Percentiles rank a stretch among this genome's conserved stretches.
phyloP scores from a whole-genome alignment of 2,113 vertebrate genomes.

The Rhinichthys klamathensis region DNA sequence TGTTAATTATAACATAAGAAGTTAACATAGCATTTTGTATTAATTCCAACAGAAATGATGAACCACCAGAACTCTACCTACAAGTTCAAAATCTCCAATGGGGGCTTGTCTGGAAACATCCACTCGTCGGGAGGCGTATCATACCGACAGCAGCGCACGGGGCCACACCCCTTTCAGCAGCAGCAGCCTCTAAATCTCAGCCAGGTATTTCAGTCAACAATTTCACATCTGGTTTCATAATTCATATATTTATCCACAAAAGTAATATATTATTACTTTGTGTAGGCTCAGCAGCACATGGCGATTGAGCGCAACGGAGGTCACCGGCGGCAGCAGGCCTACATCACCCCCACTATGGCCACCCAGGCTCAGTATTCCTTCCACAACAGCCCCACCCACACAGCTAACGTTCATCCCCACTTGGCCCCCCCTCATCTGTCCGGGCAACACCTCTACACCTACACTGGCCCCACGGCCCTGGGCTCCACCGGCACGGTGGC shows the following conservation, averaged over 20 bases:
- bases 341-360: conserved; percentile 93
- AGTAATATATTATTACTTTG: not conserved
- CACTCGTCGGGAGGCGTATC: conserved; percentile 84
- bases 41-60: conserved; percentile 74
- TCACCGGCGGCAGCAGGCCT: conserved; percentile 95
- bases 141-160: conserved; percentile 91
- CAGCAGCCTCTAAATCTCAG: conserved; percentile 99
- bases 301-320: conserved; percentile 83
- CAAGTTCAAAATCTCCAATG: conserved; percentile 93
- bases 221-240: not conserved
- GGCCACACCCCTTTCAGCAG: conserved; percentile 92
- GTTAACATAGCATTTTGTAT: not conserved
- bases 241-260: not conserved
- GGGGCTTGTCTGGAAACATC: conserved; percentile 84
- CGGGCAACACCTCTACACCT: conserved; percentile 94
- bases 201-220: conserved; percentile 80
- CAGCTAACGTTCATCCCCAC: conserved; percentile 88
- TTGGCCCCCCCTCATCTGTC: conserved; percentile 91
- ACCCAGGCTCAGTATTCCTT: conserved; percentile 94
- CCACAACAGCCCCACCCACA: conserved; percentile 91
- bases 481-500: conserved; percentile 93
- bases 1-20: not conserved
- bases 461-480: conserved; percentile 88
- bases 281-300: conserved; percentile 93
- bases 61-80: conserved; percentile 90